Base-by-base conservation (phyloP, 2,797 vertebrate species). In the Babyrousa celebensis region DNA sequence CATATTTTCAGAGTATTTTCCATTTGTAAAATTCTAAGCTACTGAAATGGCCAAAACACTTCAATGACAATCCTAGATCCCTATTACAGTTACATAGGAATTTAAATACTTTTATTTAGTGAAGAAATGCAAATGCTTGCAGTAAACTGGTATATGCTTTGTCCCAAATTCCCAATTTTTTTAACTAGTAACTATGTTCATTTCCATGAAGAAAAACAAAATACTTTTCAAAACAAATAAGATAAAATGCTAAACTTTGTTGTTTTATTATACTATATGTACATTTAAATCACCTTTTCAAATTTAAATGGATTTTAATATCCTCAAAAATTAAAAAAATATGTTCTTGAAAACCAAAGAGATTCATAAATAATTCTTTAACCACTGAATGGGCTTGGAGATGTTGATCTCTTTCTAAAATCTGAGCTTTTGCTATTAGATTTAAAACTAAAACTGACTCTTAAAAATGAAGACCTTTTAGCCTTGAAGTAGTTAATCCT, bases 401-500 rank as follows among this genome's bases (percentile, higher is more conserved):
- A 80, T 2, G 14, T n/a, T 67, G 9, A 52, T 74, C 11, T 29
- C 32, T 52, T 89, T 89, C 23, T 89, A 58, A 85, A 89, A 85
- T 85, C n/a, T 40, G 56, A 40, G 43, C 12, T 67, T 92, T 85
- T 82, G 12, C 72, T 96, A 5, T 77, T 70, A 23, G 36, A 92
- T 10, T 48, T 48, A 92, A 25, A 91, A 93, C 78, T 83, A 75
- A 95, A 93, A 79, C 20, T 82, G 62, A 91, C 43, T 93, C 52
- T 43, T 89, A 88, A 93, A 89, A 86, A 85, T 32, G 27, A 90
- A 92, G 43, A 67, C 54, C 62, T 89, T 88, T 82, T 62, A 63
- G 48, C 40, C 36, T 77, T 63, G 60, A 32, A 36, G 67, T 74
- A 89, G 70, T 83, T 96, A 83, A 96, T 86, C 88, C 83, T 95